Percentiles rank a stretch among this genome's conserved stretches.
phyloP scores from a whole-genome alignment of 2,888 invertebrate species.

The Stenchaetothrips biformis region DNA sequence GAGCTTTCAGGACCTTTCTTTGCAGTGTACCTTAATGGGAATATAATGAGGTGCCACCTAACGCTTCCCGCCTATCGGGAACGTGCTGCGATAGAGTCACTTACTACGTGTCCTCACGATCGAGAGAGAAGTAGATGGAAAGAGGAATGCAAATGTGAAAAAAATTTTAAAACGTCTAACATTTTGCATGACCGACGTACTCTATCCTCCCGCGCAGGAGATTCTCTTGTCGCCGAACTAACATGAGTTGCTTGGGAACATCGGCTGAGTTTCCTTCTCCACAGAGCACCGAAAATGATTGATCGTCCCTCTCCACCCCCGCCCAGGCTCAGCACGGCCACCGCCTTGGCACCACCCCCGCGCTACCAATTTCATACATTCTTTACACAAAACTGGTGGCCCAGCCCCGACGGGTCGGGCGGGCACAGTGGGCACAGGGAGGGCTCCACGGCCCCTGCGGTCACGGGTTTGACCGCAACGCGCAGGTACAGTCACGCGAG shows the following conservation, averaged over 20 bases:
- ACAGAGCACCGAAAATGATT: neutral
- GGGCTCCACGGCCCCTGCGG: neutral
- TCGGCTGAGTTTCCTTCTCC: too few relatives aligned
- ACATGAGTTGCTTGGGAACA: neutral
- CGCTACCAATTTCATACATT: neutral
- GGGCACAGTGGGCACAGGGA: neutral
- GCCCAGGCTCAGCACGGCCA: neutral
- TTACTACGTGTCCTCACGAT: neutral
- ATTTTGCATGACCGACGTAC: neutral
- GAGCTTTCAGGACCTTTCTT: too few relatives aligned
- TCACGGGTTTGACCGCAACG: neutral
- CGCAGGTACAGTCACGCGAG: neutral
- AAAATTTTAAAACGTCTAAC: neutral
- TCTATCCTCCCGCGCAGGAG: neutral
- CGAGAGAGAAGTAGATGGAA: neutral
- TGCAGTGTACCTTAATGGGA: too few relatives aligned
- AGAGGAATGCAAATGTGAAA: neutral
- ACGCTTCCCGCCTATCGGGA: too few relatives aligned
- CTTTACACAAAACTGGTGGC: neutral
- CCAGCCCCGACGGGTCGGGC: neutral
- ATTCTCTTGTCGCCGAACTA: too few relatives aligned
- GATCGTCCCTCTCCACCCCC: neutral
- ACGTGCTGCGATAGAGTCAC: too few relatives aligned
- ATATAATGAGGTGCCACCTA: too few relatives aligned
- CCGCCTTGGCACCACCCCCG: neutral